Percentiles rank a stretch among this genome's conserved stretches.
phyloP scores from a whole-genome alignment of 2,113 vertebrate species.

The Syngnathus typhle region DNA sequence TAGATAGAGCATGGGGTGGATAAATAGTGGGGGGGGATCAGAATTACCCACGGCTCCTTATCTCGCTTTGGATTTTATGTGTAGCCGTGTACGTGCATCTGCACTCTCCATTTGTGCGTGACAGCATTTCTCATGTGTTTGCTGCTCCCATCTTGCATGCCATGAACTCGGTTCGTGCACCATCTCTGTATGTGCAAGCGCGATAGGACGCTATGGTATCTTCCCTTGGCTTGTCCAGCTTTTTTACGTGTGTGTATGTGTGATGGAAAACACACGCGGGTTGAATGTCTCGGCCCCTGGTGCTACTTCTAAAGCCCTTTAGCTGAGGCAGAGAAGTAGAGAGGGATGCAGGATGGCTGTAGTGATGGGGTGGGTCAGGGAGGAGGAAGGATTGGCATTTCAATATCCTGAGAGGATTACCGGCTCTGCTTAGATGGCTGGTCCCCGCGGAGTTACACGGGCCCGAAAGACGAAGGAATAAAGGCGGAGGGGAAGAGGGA shows the following conservation, averaged over 20 bases:
- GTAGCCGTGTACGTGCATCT: constrained; percentile 16
- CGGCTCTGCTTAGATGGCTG: constrained; percentile 50
- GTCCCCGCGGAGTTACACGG: constrained; percentile 52
- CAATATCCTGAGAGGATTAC: constrained; percentile 70
- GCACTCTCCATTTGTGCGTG: constrained; percentile 8
- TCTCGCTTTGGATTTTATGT: constrained; percentile 45
- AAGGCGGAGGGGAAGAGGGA: constrained; percentile 32
- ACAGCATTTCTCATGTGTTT: constrained; percentile 8
- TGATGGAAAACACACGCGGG: constrained; percentile 21
- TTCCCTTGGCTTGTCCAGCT: constrained; percentile 7
- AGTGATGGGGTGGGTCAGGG: constrained; percentile 46
- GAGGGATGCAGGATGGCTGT: constrained; percentile 28
- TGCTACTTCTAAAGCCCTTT: constrained; percentile 53
- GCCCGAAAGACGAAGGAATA: constrained; percentile 43
- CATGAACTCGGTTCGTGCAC: constrained; percentile 10
- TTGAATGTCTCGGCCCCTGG: constrained; percentile 38
- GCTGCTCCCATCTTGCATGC: constrained; percentile 7
- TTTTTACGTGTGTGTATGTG: constrained; percentile 12
- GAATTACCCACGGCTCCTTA: constrained; percentile 43
- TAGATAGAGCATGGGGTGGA: constrained; percentile 17
- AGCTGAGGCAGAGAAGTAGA: constrained; percentile 38
- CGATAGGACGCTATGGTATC: constrained; percentile 14
- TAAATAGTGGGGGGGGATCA: constrained; percentile 41
- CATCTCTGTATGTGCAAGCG: constrained; percentile 24
- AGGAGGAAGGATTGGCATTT: constrained; percentile 67